phyloP scores from a whole-genome alignment of 2,888 invertebrate species.

The Drosophila demipolita region DNA sequence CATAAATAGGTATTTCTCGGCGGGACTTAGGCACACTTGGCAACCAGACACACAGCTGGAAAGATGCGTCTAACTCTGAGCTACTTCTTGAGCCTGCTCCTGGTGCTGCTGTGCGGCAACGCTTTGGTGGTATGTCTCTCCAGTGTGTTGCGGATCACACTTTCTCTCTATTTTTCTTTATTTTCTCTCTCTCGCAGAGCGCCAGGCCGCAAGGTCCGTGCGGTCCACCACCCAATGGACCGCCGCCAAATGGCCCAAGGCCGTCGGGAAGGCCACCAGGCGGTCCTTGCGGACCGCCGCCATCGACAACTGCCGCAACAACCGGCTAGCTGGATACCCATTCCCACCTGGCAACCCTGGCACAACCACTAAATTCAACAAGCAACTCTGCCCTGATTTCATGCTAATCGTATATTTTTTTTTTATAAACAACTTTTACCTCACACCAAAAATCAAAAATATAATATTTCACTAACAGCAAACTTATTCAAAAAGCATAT shows the following conservation, averaged over 20 bases:
- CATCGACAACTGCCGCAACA: slow-evolving; percentile 51
- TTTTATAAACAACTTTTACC: not conserved
- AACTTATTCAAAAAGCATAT: not conserved
- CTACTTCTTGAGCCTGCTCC: slow-evolving; percentile 33
- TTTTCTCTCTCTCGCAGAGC: slow-evolving; percentile 8
- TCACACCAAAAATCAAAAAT: not conserved
- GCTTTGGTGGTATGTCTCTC: slow-evolving; percentile 54
- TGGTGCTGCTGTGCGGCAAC: slow-evolving; percentile 35
- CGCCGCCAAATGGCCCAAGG: slow-evolving; percentile 57
- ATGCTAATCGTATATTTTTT: not conserved
- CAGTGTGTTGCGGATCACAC: not conserved
- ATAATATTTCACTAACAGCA: not conserved
- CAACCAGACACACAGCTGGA: slow-evolving; percentile 2
- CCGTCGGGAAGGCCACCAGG: slow-evolving; percentile 64
- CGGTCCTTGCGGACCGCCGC: slow-evolving; percentile 43
- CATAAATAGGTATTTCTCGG: slow-evolving; percentile 17
- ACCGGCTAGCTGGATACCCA: slow-evolving; percentile 35
- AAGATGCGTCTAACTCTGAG: slow-evolving; percentile 50
- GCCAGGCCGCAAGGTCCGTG: slow-evolving; percentile 60
- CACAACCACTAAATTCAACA: not conserved
- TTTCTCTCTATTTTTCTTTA: not conserved
- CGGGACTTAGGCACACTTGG: slow-evolving; percentile 17
- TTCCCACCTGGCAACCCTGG: not conserved
- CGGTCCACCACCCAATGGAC: slow-evolving; percentile 62
- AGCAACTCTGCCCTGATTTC: not conserved